Conservation (phyloP, 2,797 vertebrate species). For the Melanotaenia parkinsoni region DNA sequence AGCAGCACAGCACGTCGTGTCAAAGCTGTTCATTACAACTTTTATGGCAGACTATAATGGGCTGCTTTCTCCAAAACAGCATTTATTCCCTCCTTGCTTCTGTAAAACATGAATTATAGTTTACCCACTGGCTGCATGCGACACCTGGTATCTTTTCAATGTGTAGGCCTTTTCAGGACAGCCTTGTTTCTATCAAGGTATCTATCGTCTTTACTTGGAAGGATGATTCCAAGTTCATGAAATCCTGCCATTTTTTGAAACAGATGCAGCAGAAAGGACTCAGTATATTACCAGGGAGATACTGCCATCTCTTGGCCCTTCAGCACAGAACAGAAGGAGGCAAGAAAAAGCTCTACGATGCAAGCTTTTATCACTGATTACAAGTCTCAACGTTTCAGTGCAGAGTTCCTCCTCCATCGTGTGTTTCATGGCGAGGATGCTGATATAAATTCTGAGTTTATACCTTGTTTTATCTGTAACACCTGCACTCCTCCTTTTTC, state of each 20-base stretch:
- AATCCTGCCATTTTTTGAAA: background rate
- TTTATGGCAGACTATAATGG: slow-evolving; percentile 17
- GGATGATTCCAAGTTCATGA: background rate
- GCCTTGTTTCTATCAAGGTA: background rate
- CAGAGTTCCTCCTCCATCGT: background rate
- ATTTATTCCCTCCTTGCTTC: slow-evolving; percentile 3
- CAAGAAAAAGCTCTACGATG: background rate
- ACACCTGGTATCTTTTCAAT: background rate
- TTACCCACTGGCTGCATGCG: slow-evolving; percentile 1
- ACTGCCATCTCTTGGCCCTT: slow-evolving; percentile 44
- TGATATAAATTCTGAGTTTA: background rate
- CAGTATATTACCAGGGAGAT: too few relatives aligned
- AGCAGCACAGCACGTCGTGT: background rate
- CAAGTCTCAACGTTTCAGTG: background rate
- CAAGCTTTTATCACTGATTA: background rate
- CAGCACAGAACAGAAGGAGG: background rate
- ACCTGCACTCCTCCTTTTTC: background rate
- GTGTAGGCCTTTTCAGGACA: background rate
- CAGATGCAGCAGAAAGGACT: background rate
- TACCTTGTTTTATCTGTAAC: background rate
- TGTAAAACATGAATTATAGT: background rate
- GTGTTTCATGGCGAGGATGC: background rate
- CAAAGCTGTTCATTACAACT: slow-evolving; percentile 28
- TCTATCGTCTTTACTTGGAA: background rate
- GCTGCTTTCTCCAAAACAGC: slow-evolving; percentile 13